Evolutionary conservation across 2,113 vertebrate genomes (phyloP), one percentile per base, ranked within the genome.

Genomic region (Lanius ludovicianus): DNA sequence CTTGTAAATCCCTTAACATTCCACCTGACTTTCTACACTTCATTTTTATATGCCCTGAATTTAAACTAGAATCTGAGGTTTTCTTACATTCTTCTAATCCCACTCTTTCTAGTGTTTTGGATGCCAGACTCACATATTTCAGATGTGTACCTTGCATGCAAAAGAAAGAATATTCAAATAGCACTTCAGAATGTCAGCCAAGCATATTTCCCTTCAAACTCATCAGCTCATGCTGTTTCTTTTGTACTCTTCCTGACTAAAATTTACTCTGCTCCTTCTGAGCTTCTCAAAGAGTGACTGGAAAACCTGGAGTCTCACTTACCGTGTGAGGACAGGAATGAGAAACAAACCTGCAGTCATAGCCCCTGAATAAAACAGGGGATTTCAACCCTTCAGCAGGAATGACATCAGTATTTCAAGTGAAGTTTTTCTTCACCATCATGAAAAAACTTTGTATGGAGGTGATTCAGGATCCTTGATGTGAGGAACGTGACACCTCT

Each of bases 121-220:
- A 79, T 89, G 60, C 68, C 87, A 90, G 75, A 62, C 19, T 82
- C 46, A 21, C 59, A 47, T 73, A 93, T 85, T 93, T 92, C 46
- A 84, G 49, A 76, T 62, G 46, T 31, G 44, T 57, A 91, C n/a
- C 31, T 56, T 79, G 71, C 42, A 83, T 55, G 42, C 30, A 92
- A 79, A 83, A 91, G 59, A 55, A 74, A 85, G n/a, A 53, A 67
- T 86, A 90, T 93, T 94, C 84, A 94, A 82, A 85, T 80, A 88
- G 59, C 75, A 90, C 59, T 88, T 91, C 87, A 70, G 47, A 94
- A 96, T 85, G 67, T 79, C 90, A 96, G 93, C 84, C 82, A 95
- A 94, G 42, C 53, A 31, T 46, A 85, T 93, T 95, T 91, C 59
- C 67, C 88, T 91, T 80, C 59, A 87, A 89, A 79, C 21, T 59